Evolutionary conservation across 2,113 vertebrate genomes (phyloP), one percentile per base, ranked within the genome.

Genomic region (Typhlomys cinereus): DNA sequence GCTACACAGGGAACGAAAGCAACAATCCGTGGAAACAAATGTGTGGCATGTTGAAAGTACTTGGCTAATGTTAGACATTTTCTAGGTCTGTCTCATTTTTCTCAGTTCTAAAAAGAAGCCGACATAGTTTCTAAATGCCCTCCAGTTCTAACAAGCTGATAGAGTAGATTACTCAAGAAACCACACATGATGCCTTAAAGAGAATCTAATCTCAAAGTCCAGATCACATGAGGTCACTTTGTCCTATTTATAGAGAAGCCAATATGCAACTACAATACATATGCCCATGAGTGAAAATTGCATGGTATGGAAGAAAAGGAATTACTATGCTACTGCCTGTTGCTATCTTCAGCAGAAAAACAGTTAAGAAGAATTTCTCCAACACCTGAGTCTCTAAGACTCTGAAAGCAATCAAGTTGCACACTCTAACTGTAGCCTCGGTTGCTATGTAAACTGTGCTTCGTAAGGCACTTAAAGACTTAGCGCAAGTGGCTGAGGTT

Each of bases 401-500:
- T 97, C 87, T 93, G 95, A 96, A 94, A 97, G 91, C 89, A 92
- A 96, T 54, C 54, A 78, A 94, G 88, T 88, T 88, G 89, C 90
- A 89, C 59, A 88, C 59, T 93, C 50, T 76, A 54, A 81, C 25
- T 92, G 95, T 89, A 96, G 97, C 96, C 90, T 94, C 92, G 70
- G 82, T 97, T 97, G 96, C 97, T 97, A 52, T 96, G 96, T 97
- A 98, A 98, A 97, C 95, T 87, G 75, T 93, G 94, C 95, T 97
- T 96, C 80, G 0, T 76, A 96, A 96, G 95, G 96, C 84, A 93
- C 97, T 97, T 96, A 97, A 97, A 97, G 97, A 97, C 92, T 97
- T 96, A 96, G 64, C 52, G 82, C 95, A 97, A 97, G 96, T 97
- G 90, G 94, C 93, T 97, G 95, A 92, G 81, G 91, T 96, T 97